Evolutionary conservation across 2,113 vertebrate species (phyloP), one percentile per base, ranked within the genome.

Genomic region (Solenodon paradoxus): DNA sequence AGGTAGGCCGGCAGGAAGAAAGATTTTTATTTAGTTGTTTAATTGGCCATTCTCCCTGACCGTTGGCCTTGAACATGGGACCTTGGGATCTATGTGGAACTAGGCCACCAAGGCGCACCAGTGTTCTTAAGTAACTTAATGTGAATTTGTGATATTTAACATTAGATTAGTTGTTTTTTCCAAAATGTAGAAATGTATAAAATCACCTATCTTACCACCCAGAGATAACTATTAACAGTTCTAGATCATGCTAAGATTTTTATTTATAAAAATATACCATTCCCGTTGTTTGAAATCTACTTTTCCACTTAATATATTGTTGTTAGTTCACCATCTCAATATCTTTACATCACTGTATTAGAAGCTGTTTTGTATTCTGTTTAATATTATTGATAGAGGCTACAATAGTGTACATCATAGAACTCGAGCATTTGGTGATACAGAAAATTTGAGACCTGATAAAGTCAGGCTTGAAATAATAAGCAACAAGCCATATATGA

Each of bases 401-500:
- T 80, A 42, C 7, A 63, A 15, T 74, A 45, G 22, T 59, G 35
- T 38, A 47, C 9, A 91, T 35, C 40, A 79, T 15, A 57, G 55
- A 93, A 72, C 30, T 66, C 78, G 47, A 72, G 53, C 24, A 78
- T 55, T 72, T 55, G 68, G 77, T 88, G 17, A 95, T 35, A 32
- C 17, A 53, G n/a, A 90, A 77, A 55, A 77, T 32, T 83, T 42
- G 30, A 59, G 93, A 38, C 61, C 57, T n/a, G 99, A 99, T 90
- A 97, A 57, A 0, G 98, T 99, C 83, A 97, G 95, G 88, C 98
- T 99, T 47, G 99, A 99, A 95, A 98, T 99, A 17, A 40, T 99
- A 86, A 98, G 97, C 90, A 99, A 98, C n/a, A 35, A 75, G 5
- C 99, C 99, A 0, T 98, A 98, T 95, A 53, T 42, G 91, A 13